Conservation (phyloP, 2,888 invertebrate species). For the Drosophila fungiperda region DNA sequence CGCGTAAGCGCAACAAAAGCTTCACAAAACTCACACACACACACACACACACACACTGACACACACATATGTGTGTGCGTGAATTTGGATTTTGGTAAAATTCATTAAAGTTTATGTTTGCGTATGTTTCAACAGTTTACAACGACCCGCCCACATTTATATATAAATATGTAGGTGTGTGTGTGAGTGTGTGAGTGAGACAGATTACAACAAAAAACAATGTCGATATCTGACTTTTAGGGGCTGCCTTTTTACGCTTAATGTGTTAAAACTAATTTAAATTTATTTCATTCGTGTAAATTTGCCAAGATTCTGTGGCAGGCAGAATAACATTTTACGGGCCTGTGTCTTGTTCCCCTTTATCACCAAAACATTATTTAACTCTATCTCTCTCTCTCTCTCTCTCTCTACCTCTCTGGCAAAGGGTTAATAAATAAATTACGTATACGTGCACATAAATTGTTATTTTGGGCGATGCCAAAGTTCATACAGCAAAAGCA, state of each 20-base stretch:
- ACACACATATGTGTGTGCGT: slow-evolving; percentile 27
- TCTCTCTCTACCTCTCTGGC: not conserved
- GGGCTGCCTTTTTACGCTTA: slow-evolving; percentile 76
- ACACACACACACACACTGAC: not conserved
- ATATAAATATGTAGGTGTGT: not conserved
- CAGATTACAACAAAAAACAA: slow-evolving; percentile 42
- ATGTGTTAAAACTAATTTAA: slow-evolving; percentile 82
- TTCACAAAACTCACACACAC: slow-evolving; percentile 25
- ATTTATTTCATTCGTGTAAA: slow-evolving; percentile 78
- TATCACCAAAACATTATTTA: not conserved
- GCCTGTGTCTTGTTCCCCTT: slow-evolving; percentile 25
- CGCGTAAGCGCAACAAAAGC: slow-evolving; percentile 43
- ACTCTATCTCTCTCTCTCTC: not conserved
- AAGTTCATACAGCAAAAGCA: slow-evolving; percentile 64
- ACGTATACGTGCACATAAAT: slow-evolving; percentile 82
- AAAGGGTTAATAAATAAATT: slow-evolving; percentile 78
- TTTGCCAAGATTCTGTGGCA: slow-evolving; percentile 67
- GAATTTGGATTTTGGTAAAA: slow-evolving; percentile 76
- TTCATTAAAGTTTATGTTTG: slow-evolving; percentile 81
- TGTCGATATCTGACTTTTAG: slow-evolving; percentile 71
- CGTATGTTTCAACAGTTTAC: slow-evolving; percentile 69
- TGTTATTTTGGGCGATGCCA: slow-evolving; percentile 63
- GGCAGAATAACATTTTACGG: slow-evolving; percentile 49
- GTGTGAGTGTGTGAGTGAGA: slow-evolving; percentile 3
- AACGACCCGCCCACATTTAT: slow-evolving; percentile 23